phyloP scores from a whole-genome alignment of 1,140 invertebrate species.

The Polypedilum vanderplanki region DNA sequence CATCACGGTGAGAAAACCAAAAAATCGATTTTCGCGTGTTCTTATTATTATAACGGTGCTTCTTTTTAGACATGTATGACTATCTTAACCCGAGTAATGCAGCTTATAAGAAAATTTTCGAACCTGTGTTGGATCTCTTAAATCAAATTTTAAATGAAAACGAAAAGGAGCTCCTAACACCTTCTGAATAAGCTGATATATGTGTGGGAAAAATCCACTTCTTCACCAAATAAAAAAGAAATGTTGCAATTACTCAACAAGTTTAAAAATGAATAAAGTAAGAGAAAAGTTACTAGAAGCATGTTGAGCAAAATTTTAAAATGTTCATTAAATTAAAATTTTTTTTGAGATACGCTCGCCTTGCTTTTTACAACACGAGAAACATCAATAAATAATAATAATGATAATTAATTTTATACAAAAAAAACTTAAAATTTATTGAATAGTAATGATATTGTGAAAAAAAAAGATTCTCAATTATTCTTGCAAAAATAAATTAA shows the following conservation, averaged over 20 bases:
- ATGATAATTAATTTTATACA: too few species aligned
- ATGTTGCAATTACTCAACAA: constrained; percentile 4
- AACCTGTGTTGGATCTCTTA: constrained; percentile 69
- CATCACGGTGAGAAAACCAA: constrained; percentile 69
- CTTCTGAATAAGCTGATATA: constrained; percentile 53
- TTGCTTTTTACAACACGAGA: neutral
- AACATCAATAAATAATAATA: constrained; percentile 3
- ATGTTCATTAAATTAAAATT: neutral
- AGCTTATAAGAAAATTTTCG: constrained; percentile 76
- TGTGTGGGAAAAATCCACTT: neutral
- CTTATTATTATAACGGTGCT: neutral
- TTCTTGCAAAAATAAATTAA: too few species aligned
- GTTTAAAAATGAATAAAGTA: neutral
- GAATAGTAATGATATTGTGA: too few species aligned
- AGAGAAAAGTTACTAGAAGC: neutral
- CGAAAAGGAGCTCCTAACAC: constrained; percentile 62
- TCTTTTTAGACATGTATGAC: constrained; percentile 47
- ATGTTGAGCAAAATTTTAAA: neutral
- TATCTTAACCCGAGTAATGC: constrained; percentile 77
- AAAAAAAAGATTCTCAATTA: too few species aligned
- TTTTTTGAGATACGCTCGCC: neutral
- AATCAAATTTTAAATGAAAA: constrained; percentile 66
- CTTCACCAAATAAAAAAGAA: neutral
- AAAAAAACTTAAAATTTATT: too few species aligned
- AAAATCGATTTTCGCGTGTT: neutral